Base-by-base conservation (phyloP, 2,888 invertebrate genomes). In the Macropis europaea region DNA sequence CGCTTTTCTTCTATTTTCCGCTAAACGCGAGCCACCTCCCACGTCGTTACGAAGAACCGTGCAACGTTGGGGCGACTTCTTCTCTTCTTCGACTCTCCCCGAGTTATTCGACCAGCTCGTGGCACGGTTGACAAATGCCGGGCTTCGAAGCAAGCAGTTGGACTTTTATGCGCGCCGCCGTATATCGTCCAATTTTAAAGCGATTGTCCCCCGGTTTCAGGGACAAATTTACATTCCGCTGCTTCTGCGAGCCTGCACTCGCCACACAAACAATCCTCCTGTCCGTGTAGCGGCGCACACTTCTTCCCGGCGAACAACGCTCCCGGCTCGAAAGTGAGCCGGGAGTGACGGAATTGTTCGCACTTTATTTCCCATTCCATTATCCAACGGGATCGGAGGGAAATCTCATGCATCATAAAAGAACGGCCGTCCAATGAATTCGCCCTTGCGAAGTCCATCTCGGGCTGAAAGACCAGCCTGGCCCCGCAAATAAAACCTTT, bases 381-480 rank as follows among this genome's bases (percentile, higher is more conserved):
- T 77, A 77, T 73, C 68, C 63, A 32, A n/a, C n/a, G 19, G 72
- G 52, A 69, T 75, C 72, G 68, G 34, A n/a, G n/a, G 57, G 67
- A 75, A 80, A 64, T 79, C 80, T 80, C 77, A 70, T 70, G 75
- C 75, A 75, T 79, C 69, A 72, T 80, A 79, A 79, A 79, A 72
- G 79, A 74, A 78, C 75, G 77, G 54, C 40, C 72, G 45, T 32
- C 50, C 77, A 54, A 72, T 69, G 77, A 80, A 77, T 72, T 77
- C 56, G 50, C 62, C 38, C 13, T 34, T 36, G 64, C 56, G 32
- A 61, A 53, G 52, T 61, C 53, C 69, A 69, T 53, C 57, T 56
- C n/a, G n/a, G 50, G 19, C 15, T 43, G 54, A 68, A 43, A 54
- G 40, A 38, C 15, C 17, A 40, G 38, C n/a, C 36, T 13, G 24